Percentiles rank a stretch among this genome's conserved stretches.
Conservation (phyloP, 2,113 vertebrate genomes). For the Antennarius striatus region DNA sequence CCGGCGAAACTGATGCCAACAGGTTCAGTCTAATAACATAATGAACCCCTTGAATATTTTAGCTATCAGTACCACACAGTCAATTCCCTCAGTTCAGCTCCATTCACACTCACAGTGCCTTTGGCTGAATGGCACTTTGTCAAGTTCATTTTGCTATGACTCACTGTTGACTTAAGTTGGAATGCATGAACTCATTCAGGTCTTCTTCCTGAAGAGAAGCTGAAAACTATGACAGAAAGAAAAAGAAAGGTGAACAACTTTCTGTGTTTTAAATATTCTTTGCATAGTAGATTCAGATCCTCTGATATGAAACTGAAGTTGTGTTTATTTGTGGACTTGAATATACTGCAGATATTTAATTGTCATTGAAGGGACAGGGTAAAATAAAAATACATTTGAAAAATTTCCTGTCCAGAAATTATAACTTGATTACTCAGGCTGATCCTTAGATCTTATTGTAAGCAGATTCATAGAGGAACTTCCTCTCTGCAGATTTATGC, state of each 20-base stretch:
- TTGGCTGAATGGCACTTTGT: conserved; percentile 51
- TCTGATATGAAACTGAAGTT: not conserved
- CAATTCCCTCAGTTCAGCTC: conserved; percentile 38
- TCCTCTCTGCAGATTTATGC: no score
- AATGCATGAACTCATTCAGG: conserved; percentile 54
- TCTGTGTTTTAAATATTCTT: conserved; percentile 24
- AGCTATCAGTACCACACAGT: conserved; percentile 19
- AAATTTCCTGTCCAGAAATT: no score
- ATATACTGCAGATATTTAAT: no score
- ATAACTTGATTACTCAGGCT: no score
- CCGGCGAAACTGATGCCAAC: no score
- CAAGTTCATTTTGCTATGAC: conserved; percentile 51
- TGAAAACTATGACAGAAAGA: conserved; percentile 29
- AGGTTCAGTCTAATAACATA: no score
- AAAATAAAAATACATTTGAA: no score
- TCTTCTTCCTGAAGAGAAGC: not conserved
- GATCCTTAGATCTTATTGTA: no score
- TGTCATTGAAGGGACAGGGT: no score
- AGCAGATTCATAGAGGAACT: no score
- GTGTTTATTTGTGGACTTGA: no score
- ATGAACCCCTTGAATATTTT: no score
- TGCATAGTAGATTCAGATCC: conserved; percentile 1
- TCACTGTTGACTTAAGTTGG: conserved; percentile 49
- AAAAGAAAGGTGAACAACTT: conserved; percentile 32
- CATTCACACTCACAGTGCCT: conserved; percentile 44